A percentile compares a stretch with the other conserved stretches of the same genome.
phyloP scores from a whole-genome alignment of 1,140 invertebrate species.

The Lethrus apterus region DNA sequence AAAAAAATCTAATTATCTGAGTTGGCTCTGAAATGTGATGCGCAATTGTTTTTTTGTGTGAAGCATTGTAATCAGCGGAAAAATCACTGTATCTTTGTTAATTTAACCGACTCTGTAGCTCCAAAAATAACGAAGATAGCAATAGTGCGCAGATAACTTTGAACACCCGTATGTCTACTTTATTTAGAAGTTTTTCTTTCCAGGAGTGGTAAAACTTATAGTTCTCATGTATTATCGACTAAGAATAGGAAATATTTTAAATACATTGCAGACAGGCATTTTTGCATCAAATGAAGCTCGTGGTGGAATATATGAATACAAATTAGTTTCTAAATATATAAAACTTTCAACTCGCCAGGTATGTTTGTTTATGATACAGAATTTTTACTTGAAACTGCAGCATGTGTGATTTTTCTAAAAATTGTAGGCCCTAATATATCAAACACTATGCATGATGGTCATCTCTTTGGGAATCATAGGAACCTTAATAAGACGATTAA shows the following conservation, averaged over 20 bases:
- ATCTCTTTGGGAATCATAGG: neutral
- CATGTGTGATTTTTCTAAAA: too few relatives aligned
- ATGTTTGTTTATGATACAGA: neutral
- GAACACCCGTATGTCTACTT: too few relatives aligned
- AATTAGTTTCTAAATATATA: neutral
- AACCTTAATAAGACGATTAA: neutral
- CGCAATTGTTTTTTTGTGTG: too few relatives aligned
- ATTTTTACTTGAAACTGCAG: neutral
- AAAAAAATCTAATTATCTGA: too few relatives aligned
- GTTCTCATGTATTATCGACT: neutral
- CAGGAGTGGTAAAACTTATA: neutral
- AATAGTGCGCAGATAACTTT: too few relatives aligned
- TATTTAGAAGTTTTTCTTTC: too few relatives aligned
- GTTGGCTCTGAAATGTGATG: too few relatives aligned
- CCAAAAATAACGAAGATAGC: too few relatives aligned
- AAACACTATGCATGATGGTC: neutral
- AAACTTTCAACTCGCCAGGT: neutral
- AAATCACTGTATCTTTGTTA: too few relatives aligned
- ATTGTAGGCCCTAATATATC: neutral
- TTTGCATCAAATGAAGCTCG: neutral
- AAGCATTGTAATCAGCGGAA: too few relatives aligned
- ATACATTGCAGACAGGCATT: neutral
- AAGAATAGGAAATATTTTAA: neutral
- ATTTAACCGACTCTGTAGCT: too few relatives aligned
- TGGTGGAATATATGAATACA: neutral